A percentile compares a stretch with the other conserved stretches of the same genome.
Evolutionary conservation across 1,140 invertebrate species (phyloP).

Genomic region (Cecropterus lyciades): DNA sequence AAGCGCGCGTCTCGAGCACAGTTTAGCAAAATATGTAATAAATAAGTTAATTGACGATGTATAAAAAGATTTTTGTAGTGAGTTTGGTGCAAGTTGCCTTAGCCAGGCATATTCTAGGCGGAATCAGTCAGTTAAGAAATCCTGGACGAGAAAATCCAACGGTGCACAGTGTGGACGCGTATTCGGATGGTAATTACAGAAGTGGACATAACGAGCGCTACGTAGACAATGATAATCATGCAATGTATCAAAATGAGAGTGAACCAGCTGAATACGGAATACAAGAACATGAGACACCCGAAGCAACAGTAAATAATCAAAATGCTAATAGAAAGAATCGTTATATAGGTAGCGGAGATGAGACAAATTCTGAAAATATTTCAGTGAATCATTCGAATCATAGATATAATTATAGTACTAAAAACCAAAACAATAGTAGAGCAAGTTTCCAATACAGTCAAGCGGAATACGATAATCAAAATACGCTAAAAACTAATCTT

Average conservation of each 20-base stretch:
- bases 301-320: background rate
- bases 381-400: background rate
- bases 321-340: background rate
- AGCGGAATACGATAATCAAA: background rate
- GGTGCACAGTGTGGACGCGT: background rate
- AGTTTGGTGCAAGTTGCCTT: conserved; percentile 21
- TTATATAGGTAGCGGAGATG: background rate
- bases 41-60: conserved; percentile 32
- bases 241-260: background rate
- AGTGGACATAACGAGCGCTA: background rate
- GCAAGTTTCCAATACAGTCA: background rate
- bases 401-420: background rate
- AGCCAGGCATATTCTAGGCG: conserved; percentile 5
- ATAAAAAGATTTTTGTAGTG: conserved; percentile 30
- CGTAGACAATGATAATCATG: background rate
- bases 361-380: conserved; percentile 2
- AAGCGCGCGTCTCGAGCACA: conserved; percentile 15
- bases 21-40: conserved; percentile 24
- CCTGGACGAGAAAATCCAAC: conserved; percentile 1
- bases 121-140: background rate
- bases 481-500: background rate
- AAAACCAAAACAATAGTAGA: background rate
- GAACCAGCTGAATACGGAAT: background rate
- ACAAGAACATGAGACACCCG: background rate
- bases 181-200: background rate